Conservation (phyloP, 2,888 invertebrate species). For the Kuschelorhynchus macadamiae region DNA sequence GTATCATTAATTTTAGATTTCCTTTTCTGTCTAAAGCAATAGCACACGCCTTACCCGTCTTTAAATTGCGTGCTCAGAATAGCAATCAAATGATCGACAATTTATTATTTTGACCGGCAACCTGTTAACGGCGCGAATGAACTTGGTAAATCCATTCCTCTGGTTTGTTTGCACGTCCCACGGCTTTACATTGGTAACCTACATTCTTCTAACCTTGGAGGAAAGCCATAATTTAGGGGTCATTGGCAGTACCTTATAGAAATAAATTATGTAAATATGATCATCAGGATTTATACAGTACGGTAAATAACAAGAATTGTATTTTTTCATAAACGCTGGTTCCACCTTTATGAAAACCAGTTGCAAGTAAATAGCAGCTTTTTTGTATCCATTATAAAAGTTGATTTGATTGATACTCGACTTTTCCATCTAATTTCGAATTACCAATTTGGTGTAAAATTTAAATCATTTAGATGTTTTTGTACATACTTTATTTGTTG, state of each 20-base stretch:
- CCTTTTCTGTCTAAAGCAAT: background rate
- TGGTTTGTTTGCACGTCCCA: conserved; percentile 8
- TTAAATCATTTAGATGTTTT: no score
- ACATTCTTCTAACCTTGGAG: conserved; percentile 31
- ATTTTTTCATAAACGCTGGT: no score
- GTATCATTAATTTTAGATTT: no score
- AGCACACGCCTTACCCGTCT: background rate
- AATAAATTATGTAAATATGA: conserved; percentile 10
- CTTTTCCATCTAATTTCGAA: no score
- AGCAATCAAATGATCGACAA: conserved; percentile 1
- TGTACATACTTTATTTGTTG: no score
- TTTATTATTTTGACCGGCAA: conserved; percentile 16
- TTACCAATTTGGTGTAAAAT: no score
- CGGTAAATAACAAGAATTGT: no score
- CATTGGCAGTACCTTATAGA: conserved; percentile 36
- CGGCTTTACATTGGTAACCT: conserved; percentile 30
- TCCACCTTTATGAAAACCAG: no score
- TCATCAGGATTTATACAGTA: no score
- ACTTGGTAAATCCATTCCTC: conserved; percentile 15
- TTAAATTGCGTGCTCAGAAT: conserved; percentile 3
- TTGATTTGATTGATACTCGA: no score
- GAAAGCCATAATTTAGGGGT: conserved; percentile 33
- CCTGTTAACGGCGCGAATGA: conserved; percentile 7
- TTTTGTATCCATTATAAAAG: no score
- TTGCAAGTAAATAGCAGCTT: no score